Conservation (phyloP, 2,888 invertebrate genomes). For the Drosophila vallismaia region DNA sequence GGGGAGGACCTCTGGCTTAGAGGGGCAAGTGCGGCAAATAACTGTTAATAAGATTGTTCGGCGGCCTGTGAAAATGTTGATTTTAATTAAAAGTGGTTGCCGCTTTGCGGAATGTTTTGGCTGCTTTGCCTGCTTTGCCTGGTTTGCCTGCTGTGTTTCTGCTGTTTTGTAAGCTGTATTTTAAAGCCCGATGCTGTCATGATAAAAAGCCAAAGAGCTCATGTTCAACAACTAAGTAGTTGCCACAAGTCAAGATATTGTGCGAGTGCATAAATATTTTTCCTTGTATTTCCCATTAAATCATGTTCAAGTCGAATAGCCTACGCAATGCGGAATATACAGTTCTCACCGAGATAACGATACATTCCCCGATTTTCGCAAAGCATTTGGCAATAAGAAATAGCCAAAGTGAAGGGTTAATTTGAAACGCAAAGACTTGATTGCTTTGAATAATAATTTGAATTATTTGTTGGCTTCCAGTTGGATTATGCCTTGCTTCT, state of each 20-base stretch:
- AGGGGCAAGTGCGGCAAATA: conserved; percentile 54
- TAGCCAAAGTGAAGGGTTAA: conserved; percentile 14
- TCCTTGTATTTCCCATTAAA: conserved; percentile 21
- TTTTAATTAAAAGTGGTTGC: conserved; percentile 75
- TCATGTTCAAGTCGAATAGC: conserved; percentile 26
- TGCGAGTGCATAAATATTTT: conserved; percentile 33
- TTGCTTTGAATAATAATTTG: background rate
- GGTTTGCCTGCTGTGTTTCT: conserved; percentile 50
- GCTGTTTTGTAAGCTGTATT: conserved; percentile 65
- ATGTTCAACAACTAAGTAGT: conserved; percentile 66
- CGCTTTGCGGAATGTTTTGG: conserved; percentile 60
- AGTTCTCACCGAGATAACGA: conserved; percentile 25
- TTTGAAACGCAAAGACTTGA: background rate
- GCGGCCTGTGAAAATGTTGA: conserved; percentile 75
- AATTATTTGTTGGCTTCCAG: background rate
- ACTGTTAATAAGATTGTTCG: conserved; percentile 75
- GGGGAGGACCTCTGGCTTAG: conserved; percentile 18
- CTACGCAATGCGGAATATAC: conserved; percentile 37
- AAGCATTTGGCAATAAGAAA: conserved; percentile 5
- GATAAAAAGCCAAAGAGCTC: conserved; percentile 63
- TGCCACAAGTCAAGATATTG: conserved; percentile 35
- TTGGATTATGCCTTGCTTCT: conserved; percentile 4
- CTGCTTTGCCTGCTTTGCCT: conserved; percentile 8
- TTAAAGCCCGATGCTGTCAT: conserved; percentile 75
- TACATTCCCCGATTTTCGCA: conserved; percentile 1